Evolutionary conservation across 2,113 vertebrate species (phyloP).

Genomic region (Laterallus jamaicensis): DNA sequence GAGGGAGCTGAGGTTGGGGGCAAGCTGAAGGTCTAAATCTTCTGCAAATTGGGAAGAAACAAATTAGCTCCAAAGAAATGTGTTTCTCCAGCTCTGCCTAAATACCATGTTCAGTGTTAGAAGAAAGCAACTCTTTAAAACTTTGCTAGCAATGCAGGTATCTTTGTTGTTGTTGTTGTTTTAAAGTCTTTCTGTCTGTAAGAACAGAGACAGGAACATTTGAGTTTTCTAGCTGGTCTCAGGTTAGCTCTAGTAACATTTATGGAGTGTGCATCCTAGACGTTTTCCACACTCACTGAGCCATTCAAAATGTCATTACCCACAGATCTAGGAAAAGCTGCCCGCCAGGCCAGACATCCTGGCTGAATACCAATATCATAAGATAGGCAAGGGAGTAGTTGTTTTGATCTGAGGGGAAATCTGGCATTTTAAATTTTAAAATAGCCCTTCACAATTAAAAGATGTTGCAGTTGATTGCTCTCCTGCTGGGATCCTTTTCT

Average conservation of each 20-base stretch:
- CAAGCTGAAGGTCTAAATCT: neutral
- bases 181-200: neutral
- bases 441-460: neutral
- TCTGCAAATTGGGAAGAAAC: neutral
- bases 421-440: neutral
- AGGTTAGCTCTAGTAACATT: neutral
- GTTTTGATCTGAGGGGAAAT: slow-evolving; percentile 1
- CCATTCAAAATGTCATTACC: slow-evolving; percentile 47
- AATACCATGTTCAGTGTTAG: neutral
- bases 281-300: neutral
- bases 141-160: neutral
- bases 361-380: neutral
- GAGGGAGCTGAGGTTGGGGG: rapidly evolving
- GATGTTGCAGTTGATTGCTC: neutral
- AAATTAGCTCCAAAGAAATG: neutral
- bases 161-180: neutral
- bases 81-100: neutral
- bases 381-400: neutral
- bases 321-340: slow-evolving; percentile 16
- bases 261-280: neutral
- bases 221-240: neutral
- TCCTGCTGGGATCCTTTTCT: neutral
- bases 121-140: neutral
- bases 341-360: neutral
- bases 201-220: neutral